phyloP scores from a whole-genome alignment of 64 coral and sea anemone genomes.

The Montipora efflorescens region DNA sequence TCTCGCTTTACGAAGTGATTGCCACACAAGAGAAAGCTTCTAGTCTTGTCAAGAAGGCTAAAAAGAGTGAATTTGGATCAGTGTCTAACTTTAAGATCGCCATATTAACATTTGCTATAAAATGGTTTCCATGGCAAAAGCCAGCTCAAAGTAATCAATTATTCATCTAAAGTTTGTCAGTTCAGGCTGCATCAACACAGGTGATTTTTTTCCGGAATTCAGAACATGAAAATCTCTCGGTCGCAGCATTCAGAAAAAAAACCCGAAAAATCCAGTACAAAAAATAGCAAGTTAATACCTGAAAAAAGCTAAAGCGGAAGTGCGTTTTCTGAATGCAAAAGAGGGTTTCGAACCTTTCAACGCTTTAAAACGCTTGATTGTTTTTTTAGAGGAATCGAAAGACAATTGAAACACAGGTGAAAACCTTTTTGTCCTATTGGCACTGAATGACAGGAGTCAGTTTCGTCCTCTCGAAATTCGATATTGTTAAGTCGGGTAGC shows the following conservation, averaged over 20 bases:
- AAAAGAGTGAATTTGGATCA: neutral
- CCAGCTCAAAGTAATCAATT: conserved; percentile 11
- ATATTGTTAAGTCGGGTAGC: no score
- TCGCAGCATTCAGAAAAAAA: neutral
- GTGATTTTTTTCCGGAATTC: neutral
- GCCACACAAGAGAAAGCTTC: neutral
- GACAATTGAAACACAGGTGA: no score
- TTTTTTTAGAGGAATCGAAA: no score
- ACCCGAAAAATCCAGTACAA: neutral
- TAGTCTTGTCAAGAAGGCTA: neutral
- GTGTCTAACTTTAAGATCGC: neutral
- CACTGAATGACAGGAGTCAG: no score
- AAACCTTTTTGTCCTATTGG: no score
- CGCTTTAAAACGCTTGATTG: no score
- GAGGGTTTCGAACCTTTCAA: no score
- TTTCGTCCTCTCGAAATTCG: no score
- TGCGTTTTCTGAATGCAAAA: no score
- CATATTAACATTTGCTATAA: neutral
- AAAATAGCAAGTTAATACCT: no score
- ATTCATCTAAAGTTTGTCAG: conserved; percentile 19
- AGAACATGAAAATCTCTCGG: neutral
- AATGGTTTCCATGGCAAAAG: conserved; percentile 53
- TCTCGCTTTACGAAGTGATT: neutral
- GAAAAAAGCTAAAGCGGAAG: no score
- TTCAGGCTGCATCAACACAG: neutral